Evolutionary conservation across 2,797 vertebrate species (phyloP).

Genomic region (Acipenser ruthenus): DNA sequence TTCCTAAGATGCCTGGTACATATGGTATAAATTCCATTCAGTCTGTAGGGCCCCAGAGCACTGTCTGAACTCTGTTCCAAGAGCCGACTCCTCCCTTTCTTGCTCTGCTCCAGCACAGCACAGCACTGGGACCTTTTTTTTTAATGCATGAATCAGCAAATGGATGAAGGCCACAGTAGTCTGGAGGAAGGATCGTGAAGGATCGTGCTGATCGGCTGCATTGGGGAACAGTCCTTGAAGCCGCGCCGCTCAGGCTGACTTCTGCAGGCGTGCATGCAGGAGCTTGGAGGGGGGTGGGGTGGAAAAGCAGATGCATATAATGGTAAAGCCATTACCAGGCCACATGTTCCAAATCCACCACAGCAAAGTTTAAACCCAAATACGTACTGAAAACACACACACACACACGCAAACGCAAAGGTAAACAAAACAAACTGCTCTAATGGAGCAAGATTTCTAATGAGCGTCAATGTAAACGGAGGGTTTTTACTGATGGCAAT

Average conservation of each 20-base stretch:
- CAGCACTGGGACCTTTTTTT: background rate
- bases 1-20: conserved; percentile 90
- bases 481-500: no score
- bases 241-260: no score
- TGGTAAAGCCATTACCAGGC: no score
- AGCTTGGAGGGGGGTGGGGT: background rate
- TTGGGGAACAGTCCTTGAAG: background rate
- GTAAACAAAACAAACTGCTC: no score
- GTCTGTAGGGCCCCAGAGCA: conserved; percentile 69
- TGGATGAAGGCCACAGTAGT: conserved; percentile 8
- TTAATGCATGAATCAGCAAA: conserved; percentile 18
- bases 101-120: conserved; percentile 26
- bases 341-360: no score
- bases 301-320: background rate
- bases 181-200: background rate
- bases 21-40: conserved; percentile 92
- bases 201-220: background rate
- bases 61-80: conserved; percentile 62
- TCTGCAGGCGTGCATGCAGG: background rate
- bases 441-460: no score
- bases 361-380: no score
- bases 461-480: no score
- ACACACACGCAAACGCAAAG: no score
- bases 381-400: no score
- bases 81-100: conserved; percentile 44